Percentiles rank a stretch among this genome's conserved stretches.
phyloP scores from a whole-genome alignment of 2,797 vertebrate genomes.

The Nannoperca obscura region DNA sequence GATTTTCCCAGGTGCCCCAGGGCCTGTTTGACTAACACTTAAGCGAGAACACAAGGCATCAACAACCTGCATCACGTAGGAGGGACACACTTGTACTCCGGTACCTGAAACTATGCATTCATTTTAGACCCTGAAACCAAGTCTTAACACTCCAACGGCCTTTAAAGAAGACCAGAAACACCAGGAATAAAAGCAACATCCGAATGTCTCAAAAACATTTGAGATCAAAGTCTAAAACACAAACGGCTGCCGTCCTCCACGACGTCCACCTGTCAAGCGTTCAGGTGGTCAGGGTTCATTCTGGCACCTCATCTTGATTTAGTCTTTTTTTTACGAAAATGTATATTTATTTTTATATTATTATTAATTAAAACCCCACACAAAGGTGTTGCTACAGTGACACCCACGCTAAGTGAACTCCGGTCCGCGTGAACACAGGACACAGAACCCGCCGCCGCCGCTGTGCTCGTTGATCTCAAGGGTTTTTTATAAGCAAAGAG shows the following conservation, averaged over 20 bases:
- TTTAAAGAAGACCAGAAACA: not conserved
- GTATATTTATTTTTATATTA: too few relatives aligned
- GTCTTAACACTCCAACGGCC: not conserved
- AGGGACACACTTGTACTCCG: not conserved
- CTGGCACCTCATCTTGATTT: not conserved
- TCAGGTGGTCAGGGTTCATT: not conserved
- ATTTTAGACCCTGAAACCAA: not conserved
- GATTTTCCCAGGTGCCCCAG: constrained; percentile 56
- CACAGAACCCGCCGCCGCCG: too few relatives aligned
- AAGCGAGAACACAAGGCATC: constrained; percentile 43
- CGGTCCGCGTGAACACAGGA: not conserved
- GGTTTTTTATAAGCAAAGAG: too few relatives aligned
- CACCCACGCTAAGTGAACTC: not conserved
- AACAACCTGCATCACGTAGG: constrained; percentile 41
- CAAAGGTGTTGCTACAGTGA: not conserved
- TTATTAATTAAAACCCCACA: too few relatives aligned
- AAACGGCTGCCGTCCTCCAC: not conserved
- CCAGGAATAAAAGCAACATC: not conserved
- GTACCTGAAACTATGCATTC: not conserved
- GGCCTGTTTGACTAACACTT: constrained; percentile 64
- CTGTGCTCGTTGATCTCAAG: not conserved
- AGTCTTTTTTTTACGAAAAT: not conserved
- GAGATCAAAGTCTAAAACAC: not conserved
- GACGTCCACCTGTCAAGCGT: not conserved
- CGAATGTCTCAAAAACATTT: not conserved